Evolutionary conservation across 2,113 vertebrate species (phyloP), one percentile per base, ranked within the genome.

Genomic region (Anhinga anhinga): DNA sequence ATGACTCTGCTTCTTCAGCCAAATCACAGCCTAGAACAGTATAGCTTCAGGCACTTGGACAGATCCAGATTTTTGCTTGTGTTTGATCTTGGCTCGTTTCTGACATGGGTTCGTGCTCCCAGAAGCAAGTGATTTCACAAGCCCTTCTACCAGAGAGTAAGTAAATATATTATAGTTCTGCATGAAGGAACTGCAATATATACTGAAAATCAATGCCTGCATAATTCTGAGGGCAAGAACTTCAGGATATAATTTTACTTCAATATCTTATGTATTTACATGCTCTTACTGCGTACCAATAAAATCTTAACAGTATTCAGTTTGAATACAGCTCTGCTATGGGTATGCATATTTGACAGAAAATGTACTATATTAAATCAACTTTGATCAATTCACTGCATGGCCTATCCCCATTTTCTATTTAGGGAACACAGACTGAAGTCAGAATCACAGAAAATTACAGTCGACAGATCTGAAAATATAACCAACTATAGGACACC

Each of bases 181-280:
- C 96, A 79, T 88, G 83, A 97, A 86, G 44, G 36, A 90, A 67
- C 72, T 89, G 77, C 72, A 92, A 56, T 86, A 93, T 79, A 95
- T 67, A 84, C 76, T 66, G 69, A 95, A 93, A 92, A 95, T 92
- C 88, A 93, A 90, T 86, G 67, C 52, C 56, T 78, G 72, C 71
- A 81, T 93, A 90, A 86, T 93, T 97, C 72, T 63, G 17, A 92
- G 63, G 47, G 63, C 80, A 92, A 88, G 63, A 86, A 92, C 71
- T 47, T 83, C 44, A 81, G 72, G 50, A 71, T 49, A 42, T 56
- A 93, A 82, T 95, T 97, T 96, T 80, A 85, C 47, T 82, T 92
- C 86, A 94, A 15, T 82, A 69, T 67, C 50, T 93, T 63, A 63
- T 3, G 6, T 86, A 86, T 92, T 93, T 92, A 91, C 76, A 79